phyloP scores from a whole-genome alignment of 2,113 vertebrate genomes.

The Tupaia chinensis region DNA sequence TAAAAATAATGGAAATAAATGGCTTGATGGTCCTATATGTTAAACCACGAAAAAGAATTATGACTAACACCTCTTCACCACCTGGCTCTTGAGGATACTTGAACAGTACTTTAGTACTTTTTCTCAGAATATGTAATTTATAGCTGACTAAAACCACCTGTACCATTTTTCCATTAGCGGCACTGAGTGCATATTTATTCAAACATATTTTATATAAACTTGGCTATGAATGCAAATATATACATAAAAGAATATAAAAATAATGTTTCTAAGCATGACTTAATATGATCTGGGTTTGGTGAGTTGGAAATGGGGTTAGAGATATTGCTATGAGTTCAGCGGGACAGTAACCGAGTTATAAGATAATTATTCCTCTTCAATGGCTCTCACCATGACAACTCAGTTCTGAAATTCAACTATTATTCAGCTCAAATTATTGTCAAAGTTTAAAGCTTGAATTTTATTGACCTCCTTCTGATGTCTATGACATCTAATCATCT shows the following conservation, averaged over 20 bases:
- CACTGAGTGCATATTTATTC: constrained; percentile 45
- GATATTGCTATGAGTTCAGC: constrained; percentile 74
- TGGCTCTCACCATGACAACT: constrained; percentile 74
- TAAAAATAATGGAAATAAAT: constrained; percentile 79
- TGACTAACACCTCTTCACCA: constrained; percentile 69
- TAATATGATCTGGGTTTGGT: constrained; percentile 19
- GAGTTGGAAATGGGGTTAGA: constrained; percentile 50
- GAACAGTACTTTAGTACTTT: constrained; percentile 58
- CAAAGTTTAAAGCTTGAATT: constrained; percentile 80
- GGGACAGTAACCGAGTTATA: constrained; percentile 80
- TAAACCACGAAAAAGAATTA: constrained; percentile 69
- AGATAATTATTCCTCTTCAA: constrained; percentile 78
- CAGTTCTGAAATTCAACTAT: constrained; percentile 73
- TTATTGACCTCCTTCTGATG: constrained; percentile 80
- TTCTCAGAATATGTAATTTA: constrained; percentile 54
- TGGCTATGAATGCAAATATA: constrained; percentile 46
- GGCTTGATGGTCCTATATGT: constrained; percentile 65
- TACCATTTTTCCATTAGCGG: constrained; percentile 41
- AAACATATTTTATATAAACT: constrained; percentile 13
- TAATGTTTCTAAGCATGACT: constrained; percentile 38
- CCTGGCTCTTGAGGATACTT: constrained; percentile 76
- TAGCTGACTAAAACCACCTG: constrained; percentile 51
- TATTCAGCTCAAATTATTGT: constrained; percentile 79
- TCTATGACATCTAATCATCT: constrained; percentile 81
- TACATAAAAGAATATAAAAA: constrained; percentile 56